Evolutionary conservation across 2,888 invertebrate genomes (phyloP).

Genomic region (Agrotis segetum): DNA sequence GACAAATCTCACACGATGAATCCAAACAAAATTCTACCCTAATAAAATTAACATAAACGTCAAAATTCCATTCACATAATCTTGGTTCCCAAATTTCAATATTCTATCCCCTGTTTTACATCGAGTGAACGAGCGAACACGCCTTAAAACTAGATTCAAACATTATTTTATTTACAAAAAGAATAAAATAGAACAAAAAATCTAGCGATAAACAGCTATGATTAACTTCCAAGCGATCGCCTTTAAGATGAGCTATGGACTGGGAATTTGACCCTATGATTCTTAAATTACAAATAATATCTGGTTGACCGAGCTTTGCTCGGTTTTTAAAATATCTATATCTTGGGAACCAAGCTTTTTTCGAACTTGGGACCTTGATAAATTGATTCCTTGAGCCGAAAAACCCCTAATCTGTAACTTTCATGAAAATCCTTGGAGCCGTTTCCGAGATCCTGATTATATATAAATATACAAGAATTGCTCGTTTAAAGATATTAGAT

Average conservation of each 20-base stretch:
- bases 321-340: too few species aligned
- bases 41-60: background rate
- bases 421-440: too few species aligned
- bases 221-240: constrained; percentile 17
- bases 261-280: background rate
- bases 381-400: too few species aligned
- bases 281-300: background rate
- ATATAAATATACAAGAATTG: too few species aligned
- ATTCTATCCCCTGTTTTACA: too few species aligned
- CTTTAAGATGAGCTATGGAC: constrained; percentile 6
- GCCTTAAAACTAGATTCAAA: constrained; percentile 47
- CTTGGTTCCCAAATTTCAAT: background rate
- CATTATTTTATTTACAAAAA: constrained; percentile 61
- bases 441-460: too few species aligned
- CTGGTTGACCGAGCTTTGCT: too few species aligned
- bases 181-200: constrained; percentile 38
- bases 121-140: constrained; percentile 36
- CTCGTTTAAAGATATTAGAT: too few species aligned
- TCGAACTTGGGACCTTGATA: too few species aligned
- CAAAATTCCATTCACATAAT: constrained; percentile 34
- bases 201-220: constrained; percentile 58
- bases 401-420: too few species aligned
- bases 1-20: constrained; percentile 1
- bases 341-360: too few species aligned
- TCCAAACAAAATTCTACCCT: constrained; percentile 22